Evolutionary conservation across 1,140 invertebrate species (phyloP).

Genomic region (Aphidius ervi): DNA sequence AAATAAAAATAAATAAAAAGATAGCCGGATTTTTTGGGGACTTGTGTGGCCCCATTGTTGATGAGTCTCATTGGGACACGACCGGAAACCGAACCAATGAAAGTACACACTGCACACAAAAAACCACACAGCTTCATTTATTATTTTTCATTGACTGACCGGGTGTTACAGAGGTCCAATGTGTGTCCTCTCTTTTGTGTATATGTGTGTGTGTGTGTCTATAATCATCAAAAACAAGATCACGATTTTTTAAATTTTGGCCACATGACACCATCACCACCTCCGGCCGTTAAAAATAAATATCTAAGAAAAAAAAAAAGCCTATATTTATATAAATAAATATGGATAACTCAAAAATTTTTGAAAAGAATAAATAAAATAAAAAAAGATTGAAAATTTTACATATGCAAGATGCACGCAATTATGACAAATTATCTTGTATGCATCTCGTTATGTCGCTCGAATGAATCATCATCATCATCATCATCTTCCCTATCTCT

Average conservation of each 20-base stretch:
- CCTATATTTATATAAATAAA: background rate
- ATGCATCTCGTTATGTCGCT: constrained; percentile 47
- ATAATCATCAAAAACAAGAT: background rate
- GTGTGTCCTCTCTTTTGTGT: background rate
- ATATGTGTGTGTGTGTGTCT: constrained; percentile 2
- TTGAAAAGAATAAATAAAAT: background rate
- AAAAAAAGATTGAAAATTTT: background rate
- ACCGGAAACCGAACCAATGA: constrained; percentile 11
- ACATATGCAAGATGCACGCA: constrained; percentile 41
- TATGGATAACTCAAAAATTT: constrained; percentile 1
- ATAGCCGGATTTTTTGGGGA: too few species aligned
- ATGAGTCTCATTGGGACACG: background rate
- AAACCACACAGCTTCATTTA: constrained; percentile 4
- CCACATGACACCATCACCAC: constrained; percentile 40
- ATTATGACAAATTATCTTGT: constrained; percentile 48
- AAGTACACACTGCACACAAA: too few species aligned
- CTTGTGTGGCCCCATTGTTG: background rate
- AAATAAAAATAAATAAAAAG: too few species aligned
- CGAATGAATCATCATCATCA: constrained; percentile 29
- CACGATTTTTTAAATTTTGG: constrained; percentile 9
- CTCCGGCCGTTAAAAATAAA: constrained; percentile 22
- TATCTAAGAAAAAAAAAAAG: constrained; percentile 1
- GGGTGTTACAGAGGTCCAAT: too few species aligned
- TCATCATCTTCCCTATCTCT: too few species aligned
- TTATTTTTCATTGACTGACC: background rate